phyloP scores from a whole-genome alignment of 2,888 invertebrate genomes.

The Ellobium chinense region DNA sequence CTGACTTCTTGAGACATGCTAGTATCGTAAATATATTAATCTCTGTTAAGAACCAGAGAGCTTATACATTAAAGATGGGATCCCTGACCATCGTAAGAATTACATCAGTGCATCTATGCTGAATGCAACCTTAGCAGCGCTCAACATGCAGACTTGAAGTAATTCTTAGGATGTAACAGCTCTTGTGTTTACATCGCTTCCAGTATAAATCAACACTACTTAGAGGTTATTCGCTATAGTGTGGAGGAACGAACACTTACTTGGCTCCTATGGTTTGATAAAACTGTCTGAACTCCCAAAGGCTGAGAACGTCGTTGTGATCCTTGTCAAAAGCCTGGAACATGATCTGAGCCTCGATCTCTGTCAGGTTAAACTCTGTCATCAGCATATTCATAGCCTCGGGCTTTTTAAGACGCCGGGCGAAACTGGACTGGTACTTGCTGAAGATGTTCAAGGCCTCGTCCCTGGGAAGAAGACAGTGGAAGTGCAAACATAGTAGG shows the following conservation, averaged over 20 bases:
- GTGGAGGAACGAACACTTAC: too few species aligned
- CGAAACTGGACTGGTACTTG: slow-evolving; percentile 65
- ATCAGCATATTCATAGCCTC: slow-evolving; percentile 63
- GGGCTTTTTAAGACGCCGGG: slow-evolving; percentile 62
- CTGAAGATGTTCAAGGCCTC: slow-evolving; percentile 68
- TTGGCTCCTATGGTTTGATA: slow-evolving; percentile 63
- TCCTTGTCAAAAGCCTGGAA: slow-evolving; percentile 72
- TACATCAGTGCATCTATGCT: background rate
- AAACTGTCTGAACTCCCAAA: slow-evolving; percentile 74
- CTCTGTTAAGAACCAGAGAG: too few species aligned
- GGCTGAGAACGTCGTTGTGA: slow-evolving; percentile 63
- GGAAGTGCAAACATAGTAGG: too few species aligned
- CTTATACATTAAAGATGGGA: too few species aligned
- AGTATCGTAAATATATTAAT: too few species aligned
- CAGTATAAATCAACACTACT: too few species aligned
- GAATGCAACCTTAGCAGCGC: background rate
- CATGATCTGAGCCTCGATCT: slow-evolving; percentile 60
- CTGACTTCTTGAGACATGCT: too few species aligned
- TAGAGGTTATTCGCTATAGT: too few species aligned
- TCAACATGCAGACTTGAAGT: too few species aligned
- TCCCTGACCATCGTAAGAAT: background rate
- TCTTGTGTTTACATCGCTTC: too few species aligned
- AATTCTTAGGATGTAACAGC: too few species aligned
- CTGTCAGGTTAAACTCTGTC: slow-evolving; percentile 61
- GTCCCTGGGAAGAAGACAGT: slow-evolving; percentile 58